phyloP scores from a whole-genome alignment of 2,888 invertebrate genomes.

The Stenodema calcarata region DNA sequence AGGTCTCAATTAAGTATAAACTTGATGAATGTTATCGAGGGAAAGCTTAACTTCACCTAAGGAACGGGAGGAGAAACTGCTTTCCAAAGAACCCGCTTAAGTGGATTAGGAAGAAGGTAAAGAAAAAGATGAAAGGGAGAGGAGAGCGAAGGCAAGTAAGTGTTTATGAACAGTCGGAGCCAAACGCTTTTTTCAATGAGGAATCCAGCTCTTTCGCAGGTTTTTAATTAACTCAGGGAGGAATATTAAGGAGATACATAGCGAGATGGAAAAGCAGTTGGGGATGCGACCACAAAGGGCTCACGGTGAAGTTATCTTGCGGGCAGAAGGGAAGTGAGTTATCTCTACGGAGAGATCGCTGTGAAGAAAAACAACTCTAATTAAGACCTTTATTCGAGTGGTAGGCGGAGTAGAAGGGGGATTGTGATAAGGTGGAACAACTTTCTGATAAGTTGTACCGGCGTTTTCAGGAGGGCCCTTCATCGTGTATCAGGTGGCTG shows the following conservation, averaged over 20 bases:
- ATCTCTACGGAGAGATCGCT: neutral
- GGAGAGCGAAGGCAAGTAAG: neutral
- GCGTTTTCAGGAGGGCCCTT: neutral
- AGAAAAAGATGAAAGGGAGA: neutral
- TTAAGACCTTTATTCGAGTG: neutral
- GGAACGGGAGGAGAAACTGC: neutral
- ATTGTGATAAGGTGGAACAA: neutral
- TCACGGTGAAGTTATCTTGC: neutral
- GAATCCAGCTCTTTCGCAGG: neutral
- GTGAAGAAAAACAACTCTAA: constrained; percentile 1
- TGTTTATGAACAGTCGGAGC: neutral
- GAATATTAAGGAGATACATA: neutral
- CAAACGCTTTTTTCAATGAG: neutral
- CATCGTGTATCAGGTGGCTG: neutral
- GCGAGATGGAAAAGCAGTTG: neutral
- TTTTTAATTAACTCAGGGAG: neutral
- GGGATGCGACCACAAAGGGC: neutral
- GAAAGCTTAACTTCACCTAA: neutral
- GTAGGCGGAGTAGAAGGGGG: neutral
- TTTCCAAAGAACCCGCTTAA: neutral
- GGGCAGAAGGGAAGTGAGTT: neutral
- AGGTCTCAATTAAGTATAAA: neutral
- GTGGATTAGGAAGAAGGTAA: neutral
- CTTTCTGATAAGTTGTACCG: neutral
- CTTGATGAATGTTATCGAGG: neutral